These are phyloP conservation scores for Calliopum simillimum DNA, from an alignment of 2,888 invertebrate species.

Conservation along the genomic window DNA sequence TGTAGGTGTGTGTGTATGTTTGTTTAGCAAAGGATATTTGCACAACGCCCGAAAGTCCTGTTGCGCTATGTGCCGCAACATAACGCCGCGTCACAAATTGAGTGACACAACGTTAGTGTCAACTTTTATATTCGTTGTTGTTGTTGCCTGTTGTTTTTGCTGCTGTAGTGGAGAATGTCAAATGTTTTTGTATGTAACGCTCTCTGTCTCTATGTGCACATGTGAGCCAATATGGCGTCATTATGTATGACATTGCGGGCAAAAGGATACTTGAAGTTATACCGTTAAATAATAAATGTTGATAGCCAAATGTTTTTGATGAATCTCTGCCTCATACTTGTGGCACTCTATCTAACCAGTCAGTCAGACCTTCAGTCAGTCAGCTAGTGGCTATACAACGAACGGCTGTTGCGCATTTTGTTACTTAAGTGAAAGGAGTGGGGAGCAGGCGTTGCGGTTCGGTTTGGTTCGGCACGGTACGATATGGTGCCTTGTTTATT, in stretches of 20 bases:
- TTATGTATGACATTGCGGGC: background rate
- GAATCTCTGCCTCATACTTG: background rate
- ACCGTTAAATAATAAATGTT: constrained; percentile 18
- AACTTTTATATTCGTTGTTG: background rate
- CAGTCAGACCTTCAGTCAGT: background rate
- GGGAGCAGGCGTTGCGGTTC: background rate
- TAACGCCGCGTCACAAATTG: background rate
- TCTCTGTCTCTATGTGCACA: background rate
- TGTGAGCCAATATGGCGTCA: constrained; percentile 18
- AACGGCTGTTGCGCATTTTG: constrained; percentile 19
- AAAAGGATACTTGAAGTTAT: background rate
- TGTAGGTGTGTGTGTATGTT: background rate
- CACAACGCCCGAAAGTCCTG: background rate
- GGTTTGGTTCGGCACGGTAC: background rate
- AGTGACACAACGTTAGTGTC: constrained; percentile 27
- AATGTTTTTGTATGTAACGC: background rate
- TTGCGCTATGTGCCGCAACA: background rate
- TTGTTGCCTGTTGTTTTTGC: too few species aligned
- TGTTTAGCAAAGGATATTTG: background rate
- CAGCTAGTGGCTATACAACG: background rate
- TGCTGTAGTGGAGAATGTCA: too few species aligned
- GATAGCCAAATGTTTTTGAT: constrained; percentile 13
- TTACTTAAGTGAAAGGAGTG: too few species aligned
- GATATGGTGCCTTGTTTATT: constrained; percentile 6
- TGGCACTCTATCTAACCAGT: too few species aligned